Base-by-base conservation (phyloP, 2,797 vertebrate genomes). In the Tauraco hartlaubi region DNA sequence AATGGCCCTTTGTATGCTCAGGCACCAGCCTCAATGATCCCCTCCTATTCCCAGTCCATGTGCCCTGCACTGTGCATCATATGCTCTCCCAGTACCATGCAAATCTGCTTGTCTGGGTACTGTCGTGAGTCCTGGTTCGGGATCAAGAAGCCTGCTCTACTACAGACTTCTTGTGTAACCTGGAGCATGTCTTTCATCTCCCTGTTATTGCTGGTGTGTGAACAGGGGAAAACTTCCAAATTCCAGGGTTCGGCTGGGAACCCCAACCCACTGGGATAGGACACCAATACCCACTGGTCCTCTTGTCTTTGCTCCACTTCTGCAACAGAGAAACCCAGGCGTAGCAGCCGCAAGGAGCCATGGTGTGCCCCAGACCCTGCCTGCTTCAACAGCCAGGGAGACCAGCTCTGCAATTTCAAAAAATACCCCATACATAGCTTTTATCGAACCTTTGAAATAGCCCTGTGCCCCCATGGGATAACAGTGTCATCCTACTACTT, bases 1-100 rank as follows among this genome's bases (percentile, higher is more conserved):
- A 91, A 88, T 51, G 78, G 77, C 51, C 35, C 28, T 89, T 92
- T 91, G 67, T 85, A 74, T 8, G 11, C 52, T 88, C 35, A 87
- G 52, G 39, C 64, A 48, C 25, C 75, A 77, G 49, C 29, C 59
- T 63, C 1, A 0, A 22, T 23, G 31, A 61, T 51, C 14, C 7
- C 8, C 52, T 85, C n/a, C 17, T 78, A 90, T 37, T 37, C 35
- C 31, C 44, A 76, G 0, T 35, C 17, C 37, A 35, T 2, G 5
- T 19, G 25, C 19, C 89, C 41, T 15, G 48, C 31, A 43, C 26
- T n/a, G 15, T 28, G 58, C 33, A 22, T 51, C 43, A 16, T 6
- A 5, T 31, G 21, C 7, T 78, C 43, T 81, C 51, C 31, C 55
- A 83, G 15, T 12, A 62, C 37, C 49, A 48, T 3, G 14, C 17